Evolutionary conservation across 2,797 vertebrate species (phyloP), one percentile per base, ranked within the genome.

Genomic region (Salmo trutta): DNA sequence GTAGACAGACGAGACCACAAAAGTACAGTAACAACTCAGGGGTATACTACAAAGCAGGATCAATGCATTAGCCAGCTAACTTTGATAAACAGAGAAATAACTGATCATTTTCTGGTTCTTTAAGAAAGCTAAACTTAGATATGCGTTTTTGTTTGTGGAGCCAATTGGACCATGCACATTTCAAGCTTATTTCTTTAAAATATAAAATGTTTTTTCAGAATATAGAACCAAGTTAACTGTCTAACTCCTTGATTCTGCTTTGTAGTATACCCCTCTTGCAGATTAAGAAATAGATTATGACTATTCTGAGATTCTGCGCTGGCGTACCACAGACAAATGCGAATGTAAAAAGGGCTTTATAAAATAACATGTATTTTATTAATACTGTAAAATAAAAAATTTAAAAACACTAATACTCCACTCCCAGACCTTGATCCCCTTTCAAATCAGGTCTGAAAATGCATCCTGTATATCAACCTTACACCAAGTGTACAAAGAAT

Each of bases 1-100:
- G 87, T 89, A 91, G 86, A 79, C 59, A 64, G 41, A 47, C 68
- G 56, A 82, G 78, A 79, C 14, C 56, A 53, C 29, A 36, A 75
- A 24, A 64, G 74, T n/a, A 74, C 29, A 64, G 72, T 71, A 87
- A 76, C 83, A 62, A 24, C 41, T 41, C 41, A 62, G 59, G n/a
- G n/a, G 59, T 62, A 3, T 21, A 24, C n/a, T 24, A 21, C 59
- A 24, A 24, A n/a, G 5, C 6, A 5, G 21, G n/a, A 24, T 10
- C n/a, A n/a, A 59, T n/a, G 56, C n/a, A 7, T 59, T 59, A 21
- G 53, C 4, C 5, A 10, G 59, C 54, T 21, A n/a, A 6, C 4
- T n/a, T 59, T 17, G 41, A 41, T 41, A 41, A 47, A 47, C 41
- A 47, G 41, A 47, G 10, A 12, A 47, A 47, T 12, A 47, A 47